Conservation (phyloP, 1,140 invertebrate genomes). For the Drosophila sulfurigaster region DNA sequence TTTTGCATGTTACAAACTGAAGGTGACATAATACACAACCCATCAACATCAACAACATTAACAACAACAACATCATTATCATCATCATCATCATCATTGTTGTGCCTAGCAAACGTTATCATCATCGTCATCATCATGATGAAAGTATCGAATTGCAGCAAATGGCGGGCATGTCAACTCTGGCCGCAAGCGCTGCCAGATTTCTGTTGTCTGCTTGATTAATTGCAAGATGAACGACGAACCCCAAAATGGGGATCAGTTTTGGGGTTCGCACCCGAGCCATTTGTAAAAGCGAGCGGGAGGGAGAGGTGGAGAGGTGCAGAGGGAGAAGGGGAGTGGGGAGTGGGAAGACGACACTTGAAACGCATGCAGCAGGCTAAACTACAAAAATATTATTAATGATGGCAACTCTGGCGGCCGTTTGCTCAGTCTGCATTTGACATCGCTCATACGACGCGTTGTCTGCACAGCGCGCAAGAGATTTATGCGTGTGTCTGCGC, state of each 20-base stretch:
- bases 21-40: slow-evolving; percentile 35
- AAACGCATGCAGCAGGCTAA: slow-evolving; percentile 48
- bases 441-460: slow-evolving; percentile 77
- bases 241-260: background rate
- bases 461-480: slow-evolving; percentile 42
- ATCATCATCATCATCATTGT: background rate
- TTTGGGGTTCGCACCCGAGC: slow-evolving; percentile 15
- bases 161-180: slow-evolving; percentile 32
- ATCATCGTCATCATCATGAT: slow-evolving; percentile 4
- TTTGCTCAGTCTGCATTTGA: slow-evolving; percentile 71
- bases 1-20: slow-evolving; percentile 33
- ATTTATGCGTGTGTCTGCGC: slow-evolving; percentile 58
- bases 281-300: slow-evolving; percentile 43
- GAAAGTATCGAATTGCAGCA: slow-evolving; percentile 44
- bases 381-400: slow-evolving; percentile 79
- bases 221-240: slow-evolving; percentile 59
- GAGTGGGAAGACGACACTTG: background rate
- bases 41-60: slow-evolving; percentile 9
- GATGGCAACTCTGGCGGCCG: slow-evolving; percentile 55
- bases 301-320: background rate
- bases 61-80: background rate
- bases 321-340: background rate
- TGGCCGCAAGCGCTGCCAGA: slow-evolving; percentile 51
- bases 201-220: slow-evolving; percentile 76
- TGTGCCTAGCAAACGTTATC: too few relatives aligned